Conservation (phyloP, 2,888 invertebrate species). For the Megastigmus dorsalis region DNA sequence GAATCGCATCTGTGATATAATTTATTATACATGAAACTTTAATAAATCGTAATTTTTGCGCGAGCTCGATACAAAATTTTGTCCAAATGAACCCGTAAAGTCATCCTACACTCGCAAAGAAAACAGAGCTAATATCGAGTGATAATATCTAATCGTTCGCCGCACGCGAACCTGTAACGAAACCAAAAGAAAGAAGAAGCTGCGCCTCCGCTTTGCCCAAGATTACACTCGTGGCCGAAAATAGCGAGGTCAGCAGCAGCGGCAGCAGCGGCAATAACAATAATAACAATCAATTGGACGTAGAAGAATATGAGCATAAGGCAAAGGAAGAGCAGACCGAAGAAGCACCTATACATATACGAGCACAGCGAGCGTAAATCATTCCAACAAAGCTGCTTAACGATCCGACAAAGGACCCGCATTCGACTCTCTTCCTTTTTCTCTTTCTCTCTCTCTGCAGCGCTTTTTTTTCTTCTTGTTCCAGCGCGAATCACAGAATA, state of each 20-base stretch:
- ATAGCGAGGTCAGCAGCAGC: conserved; percentile 29
- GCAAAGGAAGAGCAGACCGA: conserved; percentile 56
- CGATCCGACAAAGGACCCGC: conserved; percentile 72
- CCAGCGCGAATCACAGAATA: conserved; percentile 24
- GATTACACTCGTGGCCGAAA: conserved; percentile 26
- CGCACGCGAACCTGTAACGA: too few relatives aligned
- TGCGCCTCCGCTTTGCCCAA: not conserved
- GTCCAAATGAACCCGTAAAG: too few relatives aligned
- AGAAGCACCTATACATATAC: conserved; percentile 30
- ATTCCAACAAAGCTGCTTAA: conserved; percentile 73
- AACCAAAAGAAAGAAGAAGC: not conserved
- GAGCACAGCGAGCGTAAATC: conserved; percentile 68
- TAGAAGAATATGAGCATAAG: conserved; percentile 60
- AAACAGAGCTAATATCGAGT: too few relatives aligned
- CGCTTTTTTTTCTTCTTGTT: not conserved
- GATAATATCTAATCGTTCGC: not conserved
- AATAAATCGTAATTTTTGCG: too few relatives aligned
- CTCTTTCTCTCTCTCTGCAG: not conserved
- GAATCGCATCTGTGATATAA: too few relatives aligned
- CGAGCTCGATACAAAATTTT: too few relatives aligned
- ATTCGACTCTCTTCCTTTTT: conserved; percentile 54
- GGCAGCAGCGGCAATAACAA: not conserved
- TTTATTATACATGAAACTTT: too few relatives aligned
- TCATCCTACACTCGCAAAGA: too few relatives aligned
- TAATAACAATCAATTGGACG: conserved; percentile 69